These are phyloP conservation scores for Bovichtus variegatus DNA, from an alignment of 2,797 vertebrate genomes.

Conservation along the genomic window DNA sequence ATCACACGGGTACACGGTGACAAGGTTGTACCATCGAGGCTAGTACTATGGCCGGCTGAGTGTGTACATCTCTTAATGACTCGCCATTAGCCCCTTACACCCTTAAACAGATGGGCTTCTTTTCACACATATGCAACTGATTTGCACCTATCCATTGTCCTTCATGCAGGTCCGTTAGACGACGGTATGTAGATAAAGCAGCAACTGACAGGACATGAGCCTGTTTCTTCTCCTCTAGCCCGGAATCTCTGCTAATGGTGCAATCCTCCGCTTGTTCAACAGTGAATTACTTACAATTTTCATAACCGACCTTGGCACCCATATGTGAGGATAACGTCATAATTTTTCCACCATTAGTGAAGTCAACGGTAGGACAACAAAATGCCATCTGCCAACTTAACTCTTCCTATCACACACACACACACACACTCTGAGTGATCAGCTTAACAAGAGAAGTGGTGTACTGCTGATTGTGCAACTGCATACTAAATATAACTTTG, in stretches of 20 bases:
- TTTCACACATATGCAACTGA: neutral
- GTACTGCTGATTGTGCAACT: constrained; percentile 40
- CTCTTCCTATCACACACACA: neutral
- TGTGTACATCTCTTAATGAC: neutral
- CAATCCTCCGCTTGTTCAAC: constrained; percentile 3
- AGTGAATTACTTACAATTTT: constrained; percentile 46
- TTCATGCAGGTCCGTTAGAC: neutral
- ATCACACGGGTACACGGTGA: neutral
- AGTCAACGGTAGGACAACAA: constrained; percentile 26
- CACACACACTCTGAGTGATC: constrained; percentile 15
- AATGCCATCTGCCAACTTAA: constrained; percentile 66
- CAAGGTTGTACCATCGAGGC: neutral
- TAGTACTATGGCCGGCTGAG: neutral
- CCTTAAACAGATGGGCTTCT: neutral
- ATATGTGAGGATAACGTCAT: constrained; percentile 32
- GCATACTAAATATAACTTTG: constrained; percentile 48
- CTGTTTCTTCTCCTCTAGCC: constrained; percentile 5
- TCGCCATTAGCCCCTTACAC: neutral
- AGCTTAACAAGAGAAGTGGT: constrained; percentile 54
- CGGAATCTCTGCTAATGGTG: neutral
- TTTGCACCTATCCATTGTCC: neutral
- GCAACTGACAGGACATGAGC: neutral
- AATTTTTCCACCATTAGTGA: constrained; percentile 28
- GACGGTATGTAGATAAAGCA: neutral
- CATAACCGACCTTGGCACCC: constrained; percentile 34